Conservation (phyloP, 1,140 invertebrate species). For the Meteorus sp. region DNA sequence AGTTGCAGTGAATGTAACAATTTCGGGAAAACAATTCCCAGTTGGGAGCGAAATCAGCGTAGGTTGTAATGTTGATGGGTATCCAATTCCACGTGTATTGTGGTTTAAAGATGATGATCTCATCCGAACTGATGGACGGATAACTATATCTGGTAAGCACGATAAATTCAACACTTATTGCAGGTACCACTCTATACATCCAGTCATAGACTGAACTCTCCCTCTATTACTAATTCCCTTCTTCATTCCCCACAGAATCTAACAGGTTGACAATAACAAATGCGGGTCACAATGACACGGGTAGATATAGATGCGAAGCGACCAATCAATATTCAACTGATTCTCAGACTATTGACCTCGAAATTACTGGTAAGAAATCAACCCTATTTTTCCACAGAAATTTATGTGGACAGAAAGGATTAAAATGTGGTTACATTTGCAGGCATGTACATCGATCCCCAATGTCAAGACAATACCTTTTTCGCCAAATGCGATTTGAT, state of each 20-base stretch:
- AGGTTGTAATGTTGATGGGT: slow-evolving; percentile 76
- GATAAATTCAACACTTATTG: background rate
- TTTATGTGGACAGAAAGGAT: too few relatives aligned
- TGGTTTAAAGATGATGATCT: slow-evolving; percentile 77
- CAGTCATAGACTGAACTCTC: background rate
- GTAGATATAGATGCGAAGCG: slow-evolving; percentile 78
- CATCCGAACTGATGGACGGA: slow-evolving; percentile 58
- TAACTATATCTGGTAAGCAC: slow-evolving; percentile 66
- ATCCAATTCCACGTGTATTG: slow-evolving; percentile 70
- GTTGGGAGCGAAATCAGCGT: slow-evolving; percentile 70
- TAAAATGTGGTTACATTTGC: too few relatives aligned
- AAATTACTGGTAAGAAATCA: slow-evolving; percentile 68
- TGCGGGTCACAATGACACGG: slow-evolving; percentile 69
- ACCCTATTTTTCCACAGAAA: too few relatives aligned
- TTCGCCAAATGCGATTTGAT: slow-evolving; percentile 89
- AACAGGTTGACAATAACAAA: slow-evolving; percentile 69
- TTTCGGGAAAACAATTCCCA: slow-evolving; percentile 61
- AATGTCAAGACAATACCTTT: slow-evolving; percentile 84
- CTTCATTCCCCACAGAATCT: slow-evolving; percentile 62
- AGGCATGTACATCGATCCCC: slow-evolving; percentile 75
- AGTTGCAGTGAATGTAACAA: slow-evolving; percentile 63
- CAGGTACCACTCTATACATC: background rate
- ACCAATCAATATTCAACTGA: slow-evolving; percentile 69
- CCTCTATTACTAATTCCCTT: background rate
- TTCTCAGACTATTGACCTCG: slow-evolving; percentile 65